phyloP scores from a whole-genome alignment of 2,797 vertebrate genomes.

The Falco berigora region DNA sequence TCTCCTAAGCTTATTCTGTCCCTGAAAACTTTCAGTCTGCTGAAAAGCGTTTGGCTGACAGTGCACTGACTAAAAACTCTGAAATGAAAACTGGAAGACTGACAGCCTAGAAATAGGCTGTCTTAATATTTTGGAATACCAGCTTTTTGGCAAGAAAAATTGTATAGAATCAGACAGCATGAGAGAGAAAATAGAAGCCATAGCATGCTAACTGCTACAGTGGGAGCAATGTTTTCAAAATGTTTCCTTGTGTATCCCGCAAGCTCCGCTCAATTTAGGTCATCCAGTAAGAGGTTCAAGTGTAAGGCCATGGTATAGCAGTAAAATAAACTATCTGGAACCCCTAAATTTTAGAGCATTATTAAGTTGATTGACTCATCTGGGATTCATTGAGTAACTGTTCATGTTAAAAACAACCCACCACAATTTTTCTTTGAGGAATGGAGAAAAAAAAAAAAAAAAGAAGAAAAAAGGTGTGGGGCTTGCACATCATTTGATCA shows the following conservation, averaged over 20 bases:
- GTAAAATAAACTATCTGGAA: slow-evolving; percentile 18
- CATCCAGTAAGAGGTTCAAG: background rate
- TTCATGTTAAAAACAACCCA: background rate
- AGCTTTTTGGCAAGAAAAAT: slow-evolving; percentile 26
- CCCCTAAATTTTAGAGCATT: background rate
- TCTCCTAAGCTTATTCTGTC: background rate
- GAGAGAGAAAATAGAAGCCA: background rate
- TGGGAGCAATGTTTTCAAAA: background rate
- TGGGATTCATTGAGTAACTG: background rate
- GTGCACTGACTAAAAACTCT: slow-evolving; percentile 14
- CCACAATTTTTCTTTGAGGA: background rate
- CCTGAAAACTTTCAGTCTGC: background rate
- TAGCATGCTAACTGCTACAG: background rate
- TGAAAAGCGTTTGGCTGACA: slow-evolving; percentile 39
- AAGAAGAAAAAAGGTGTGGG: too few species aligned
- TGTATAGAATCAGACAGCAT: background rate
- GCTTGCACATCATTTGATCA: background rate
- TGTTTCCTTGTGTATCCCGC: background rate
- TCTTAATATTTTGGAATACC: slow-evolving; percentile 37
- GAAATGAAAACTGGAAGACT: slow-evolving; percentile 40
- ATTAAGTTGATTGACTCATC: background rate
- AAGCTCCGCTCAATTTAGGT: background rate
- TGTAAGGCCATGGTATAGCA: background rate
- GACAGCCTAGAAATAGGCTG: slow-evolving; percentile 41
- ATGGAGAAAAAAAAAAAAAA: background rate